phyloP scores from a whole-genome alignment of 2,888 invertebrate species.

The Phanerotoma sp. region DNA sequence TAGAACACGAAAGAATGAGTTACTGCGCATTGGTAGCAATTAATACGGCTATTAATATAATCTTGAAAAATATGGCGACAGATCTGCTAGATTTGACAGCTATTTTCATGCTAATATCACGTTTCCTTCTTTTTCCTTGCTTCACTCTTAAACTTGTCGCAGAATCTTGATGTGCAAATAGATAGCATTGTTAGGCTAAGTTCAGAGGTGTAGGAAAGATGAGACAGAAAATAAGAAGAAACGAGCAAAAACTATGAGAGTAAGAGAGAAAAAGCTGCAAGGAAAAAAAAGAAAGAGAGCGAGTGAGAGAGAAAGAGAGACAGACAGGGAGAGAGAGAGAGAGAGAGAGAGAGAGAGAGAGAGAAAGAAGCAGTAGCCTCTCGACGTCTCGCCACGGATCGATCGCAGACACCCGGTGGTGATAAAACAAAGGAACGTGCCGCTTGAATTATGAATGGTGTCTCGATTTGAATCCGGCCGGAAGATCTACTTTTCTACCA shows the following conservation, averaged over 20 bases:
- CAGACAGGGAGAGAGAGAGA: not conserved
- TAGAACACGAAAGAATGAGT: too few species aligned
- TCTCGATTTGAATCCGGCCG: slow-evolving; percentile 34
- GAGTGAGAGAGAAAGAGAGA: not conserved
- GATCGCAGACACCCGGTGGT: slow-evolving; percentile 12
- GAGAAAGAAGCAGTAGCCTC: not conserved
- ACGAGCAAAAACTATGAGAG: too few species aligned
- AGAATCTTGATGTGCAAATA: slow-evolving; percentile 21
- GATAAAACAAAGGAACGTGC: slow-evolving; percentile 37
- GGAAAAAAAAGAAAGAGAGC: not conserved
- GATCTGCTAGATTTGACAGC: too few species aligned
- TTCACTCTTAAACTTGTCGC: not conserved
- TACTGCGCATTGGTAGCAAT: too few species aligned
- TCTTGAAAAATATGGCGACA: too few species aligned
- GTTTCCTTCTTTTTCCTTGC: not conserved
- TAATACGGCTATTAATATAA: too few species aligned
- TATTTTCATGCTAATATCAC: not conserved
- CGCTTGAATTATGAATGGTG: slow-evolving; percentile 38
- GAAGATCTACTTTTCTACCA: slow-evolving; percentile 18
- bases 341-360: not conserved
- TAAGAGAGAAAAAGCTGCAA: not conserved
- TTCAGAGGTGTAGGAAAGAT: too few species aligned
- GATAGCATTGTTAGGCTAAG: slow-evolving; percentile 33
- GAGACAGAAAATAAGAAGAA: too few species aligned
- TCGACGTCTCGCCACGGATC: slow-evolving; percentile 3